phyloP scores from a whole-genome alignment of 2,797 vertebrate species.

The Gephyroberyx darwinii region DNA sequence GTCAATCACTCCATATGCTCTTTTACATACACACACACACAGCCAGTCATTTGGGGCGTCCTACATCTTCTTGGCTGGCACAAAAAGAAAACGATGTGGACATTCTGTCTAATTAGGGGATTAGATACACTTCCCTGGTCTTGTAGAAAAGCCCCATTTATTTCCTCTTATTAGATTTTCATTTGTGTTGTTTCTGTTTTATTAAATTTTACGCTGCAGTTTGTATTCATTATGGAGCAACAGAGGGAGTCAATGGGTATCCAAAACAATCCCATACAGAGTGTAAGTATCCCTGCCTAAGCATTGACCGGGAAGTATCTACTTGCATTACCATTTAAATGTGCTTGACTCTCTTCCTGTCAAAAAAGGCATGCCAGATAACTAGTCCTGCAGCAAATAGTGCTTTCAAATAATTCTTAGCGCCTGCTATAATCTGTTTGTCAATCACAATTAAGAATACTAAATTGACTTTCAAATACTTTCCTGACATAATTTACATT shows the following conservation, averaged over 20 bases:
- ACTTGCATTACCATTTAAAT: constrained; percentile 57
- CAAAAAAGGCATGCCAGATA: constrained; percentile 30
- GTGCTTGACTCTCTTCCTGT: constrained; percentile 53
- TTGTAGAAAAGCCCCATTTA: constrained; percentile 74
- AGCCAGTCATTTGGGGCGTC: constrained; percentile 8
- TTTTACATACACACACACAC: background rate
- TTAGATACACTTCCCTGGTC: constrained; percentile 72
- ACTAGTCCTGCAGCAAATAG: constrained; percentile 18
- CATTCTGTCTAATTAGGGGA: constrained; percentile 73
- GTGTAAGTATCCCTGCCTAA: constrained; percentile 49
- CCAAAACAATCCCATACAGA: constrained; percentile 44
- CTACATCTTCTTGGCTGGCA: constrained; percentile 45
- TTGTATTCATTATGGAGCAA: constrained; percentile 71
- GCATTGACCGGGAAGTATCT: constrained; percentile 50
- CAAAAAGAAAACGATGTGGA: constrained; percentile 46
- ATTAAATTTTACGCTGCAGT: constrained; percentile 72
- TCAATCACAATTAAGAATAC: constrained; percentile 20
- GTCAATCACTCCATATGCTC: constrained; percentile 14
- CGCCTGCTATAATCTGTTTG: constrained; percentile 7
- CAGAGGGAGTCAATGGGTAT: constrained; percentile 46
- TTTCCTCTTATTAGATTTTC: constrained; percentile 74
- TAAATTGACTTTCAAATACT: constrained; percentile 1
- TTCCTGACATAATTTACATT: too few relatives aligned
- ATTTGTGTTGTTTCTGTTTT: constrained; percentile 66
- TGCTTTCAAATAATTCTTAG: constrained; percentile 8